Conservation (phyloP, 2,888 invertebrate genomes). For the Deilephila porcellus region DNA sequence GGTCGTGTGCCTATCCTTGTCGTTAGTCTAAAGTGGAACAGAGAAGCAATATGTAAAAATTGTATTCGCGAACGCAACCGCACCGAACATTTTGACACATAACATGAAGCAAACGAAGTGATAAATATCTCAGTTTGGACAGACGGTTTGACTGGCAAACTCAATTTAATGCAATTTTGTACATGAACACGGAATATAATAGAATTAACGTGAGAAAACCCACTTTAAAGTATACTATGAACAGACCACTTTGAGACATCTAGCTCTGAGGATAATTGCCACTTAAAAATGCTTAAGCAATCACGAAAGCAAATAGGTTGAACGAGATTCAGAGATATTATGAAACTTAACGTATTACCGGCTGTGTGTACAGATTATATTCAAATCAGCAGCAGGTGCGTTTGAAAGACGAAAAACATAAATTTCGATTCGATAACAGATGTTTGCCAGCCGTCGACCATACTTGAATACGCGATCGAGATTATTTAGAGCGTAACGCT, state of each 20-base stretch:
- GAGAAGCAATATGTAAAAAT: conserved; percentile 64
- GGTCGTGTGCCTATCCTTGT: conserved; percentile 58
- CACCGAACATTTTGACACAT: conserved; percentile 77
- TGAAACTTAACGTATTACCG: conserved; percentile 38
- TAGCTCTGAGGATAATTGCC: conserved; percentile 58
- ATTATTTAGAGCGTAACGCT: conserved; percentile 67
- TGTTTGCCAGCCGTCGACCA: conserved; percentile 71
- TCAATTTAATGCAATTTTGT: conserved; percentile 58
- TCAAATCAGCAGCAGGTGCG: conserved; percentile 75
- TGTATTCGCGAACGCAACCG: conserved; percentile 71
- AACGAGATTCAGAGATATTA: conserved; percentile 33
- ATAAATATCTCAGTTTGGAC: conserved; percentile 75
- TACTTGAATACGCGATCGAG: conserved; percentile 64
- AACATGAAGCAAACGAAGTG: conserved; percentile 68
- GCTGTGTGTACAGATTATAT: conserved; percentile 54
- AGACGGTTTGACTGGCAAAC: conserved; percentile 56
- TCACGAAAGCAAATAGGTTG: conserved; percentile 68
- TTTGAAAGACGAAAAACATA: conserved; percentile 77
- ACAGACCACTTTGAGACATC: conserved; percentile 67
- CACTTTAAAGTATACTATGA: conserved; percentile 63
- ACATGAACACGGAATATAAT: conserved; percentile 67
- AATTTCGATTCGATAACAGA: conserved; percentile 79
- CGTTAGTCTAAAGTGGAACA: conserved; percentile 54
- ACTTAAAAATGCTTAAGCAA: conserved; percentile 64
- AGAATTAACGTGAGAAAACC: conserved; percentile 67